These are phyloP conservation scores for Cryptoleucopteryx plumbea DNA, from an alignment of 2,113 vertebrate genomes.

Conservation along the genomic window DNA sequence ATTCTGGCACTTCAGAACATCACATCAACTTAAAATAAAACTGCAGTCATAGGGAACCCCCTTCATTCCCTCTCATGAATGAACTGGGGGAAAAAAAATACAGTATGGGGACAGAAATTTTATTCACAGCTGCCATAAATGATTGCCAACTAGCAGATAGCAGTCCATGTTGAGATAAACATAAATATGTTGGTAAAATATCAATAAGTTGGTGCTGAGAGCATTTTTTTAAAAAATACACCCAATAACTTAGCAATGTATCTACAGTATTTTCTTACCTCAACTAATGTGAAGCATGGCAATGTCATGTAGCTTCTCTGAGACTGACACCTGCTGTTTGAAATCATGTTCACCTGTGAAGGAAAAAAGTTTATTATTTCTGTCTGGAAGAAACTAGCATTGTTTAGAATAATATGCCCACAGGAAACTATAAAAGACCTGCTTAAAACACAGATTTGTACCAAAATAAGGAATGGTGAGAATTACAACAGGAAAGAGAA, in stretches of 20 bases:
- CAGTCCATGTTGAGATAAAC: neutral
- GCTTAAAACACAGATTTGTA: neutral
- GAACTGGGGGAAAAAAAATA: neutral
- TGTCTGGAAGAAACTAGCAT: neutral
- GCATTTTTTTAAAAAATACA: neutral
- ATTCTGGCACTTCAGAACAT: neutral
- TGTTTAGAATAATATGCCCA: neutral
- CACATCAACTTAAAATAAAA: neutral
- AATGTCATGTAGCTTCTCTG: slow-evolving; percentile 38
- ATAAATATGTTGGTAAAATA: neutral
- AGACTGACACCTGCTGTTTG: neutral
- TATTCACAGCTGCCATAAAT: neutral
- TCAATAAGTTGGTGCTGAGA: neutral
- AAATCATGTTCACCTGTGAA: slow-evolving; percentile 61
- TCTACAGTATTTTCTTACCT: slow-evolving; percentile 72
- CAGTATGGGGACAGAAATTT: neutral
- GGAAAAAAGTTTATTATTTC: neutral
- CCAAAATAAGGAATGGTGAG: neutral
- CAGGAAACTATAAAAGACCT: neutral
- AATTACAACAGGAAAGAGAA: neutral
- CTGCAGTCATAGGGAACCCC: neutral
- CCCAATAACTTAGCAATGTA: neutral
- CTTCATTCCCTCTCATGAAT: neutral
- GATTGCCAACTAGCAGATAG: neutral
- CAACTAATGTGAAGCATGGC: slow-evolving; percentile 69